phyloP scores from a whole-genome alignment of 2,888 invertebrate genomes.

The Ceratothoa steindachneri region DNA sequence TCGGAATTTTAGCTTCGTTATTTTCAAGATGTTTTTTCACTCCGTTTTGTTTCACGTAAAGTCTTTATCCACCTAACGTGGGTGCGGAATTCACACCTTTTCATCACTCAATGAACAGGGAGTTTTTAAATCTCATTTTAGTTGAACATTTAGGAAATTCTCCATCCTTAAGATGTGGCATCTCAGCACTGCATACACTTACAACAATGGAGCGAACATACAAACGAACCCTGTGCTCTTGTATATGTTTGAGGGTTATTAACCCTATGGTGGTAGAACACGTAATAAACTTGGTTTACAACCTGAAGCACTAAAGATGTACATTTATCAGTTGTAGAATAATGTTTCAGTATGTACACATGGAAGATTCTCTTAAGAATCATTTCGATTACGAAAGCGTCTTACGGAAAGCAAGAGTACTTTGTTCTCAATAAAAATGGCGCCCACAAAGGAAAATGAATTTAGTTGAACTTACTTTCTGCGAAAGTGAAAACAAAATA shows the following conservation, averaged over 20 bases:
- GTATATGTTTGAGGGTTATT: neutral
- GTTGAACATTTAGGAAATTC: neutral
- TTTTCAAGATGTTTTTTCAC: too few species aligned
- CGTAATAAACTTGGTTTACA: neutral
- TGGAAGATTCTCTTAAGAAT: too few species aligned
- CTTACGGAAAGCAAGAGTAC: too few species aligned
- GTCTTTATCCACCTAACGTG: too few species aligned
- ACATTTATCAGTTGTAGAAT: neutral
- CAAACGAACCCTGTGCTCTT: neutral
- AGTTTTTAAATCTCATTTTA: neutral
- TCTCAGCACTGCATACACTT: neutral
- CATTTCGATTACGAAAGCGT: too few species aligned
- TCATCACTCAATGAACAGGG: too few species aligned
- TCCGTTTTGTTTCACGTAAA: too few species aligned
- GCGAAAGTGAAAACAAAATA: neutral
- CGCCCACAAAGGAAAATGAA: neutral
- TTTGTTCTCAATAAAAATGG: too few species aligned
- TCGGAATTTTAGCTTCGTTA: neutral
- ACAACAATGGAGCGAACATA: neutral
- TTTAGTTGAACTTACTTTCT: neutral
- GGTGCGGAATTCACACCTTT: too few species aligned
- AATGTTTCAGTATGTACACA: neutral
- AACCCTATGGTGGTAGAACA: neutral
- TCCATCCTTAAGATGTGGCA: neutral
- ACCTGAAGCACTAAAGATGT: neutral